These are phyloP conservation scores for Fundulus diaphanus DNA, from an alignment of 2,797 vertebrate species.

Conservation along the genomic window DNA sequence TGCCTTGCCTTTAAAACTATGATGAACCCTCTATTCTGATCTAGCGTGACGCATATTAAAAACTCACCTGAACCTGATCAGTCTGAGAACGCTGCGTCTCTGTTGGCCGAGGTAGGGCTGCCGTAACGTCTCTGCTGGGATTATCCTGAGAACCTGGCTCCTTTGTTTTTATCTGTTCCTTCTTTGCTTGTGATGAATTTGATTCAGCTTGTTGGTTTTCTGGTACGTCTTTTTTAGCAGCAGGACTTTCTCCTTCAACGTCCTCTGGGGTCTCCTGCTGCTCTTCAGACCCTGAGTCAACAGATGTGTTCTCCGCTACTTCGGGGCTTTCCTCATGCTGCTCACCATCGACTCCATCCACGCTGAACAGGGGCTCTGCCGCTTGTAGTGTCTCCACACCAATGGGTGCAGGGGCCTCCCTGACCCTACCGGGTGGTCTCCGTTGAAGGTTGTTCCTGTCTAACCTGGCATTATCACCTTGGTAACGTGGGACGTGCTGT, in stretches of 20 bases:
- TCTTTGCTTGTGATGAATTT: conserved; percentile 3
- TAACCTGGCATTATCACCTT: neutral
- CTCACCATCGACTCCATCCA: conserved; percentile 58
- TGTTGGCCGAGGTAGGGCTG: conserved; percentile 7
- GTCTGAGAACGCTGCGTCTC: neutral
- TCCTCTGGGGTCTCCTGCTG: conserved; percentile 18
- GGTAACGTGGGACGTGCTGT: conserved; percentile 7
- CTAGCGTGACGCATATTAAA: neutral
- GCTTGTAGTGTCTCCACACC: conserved; percentile 65
- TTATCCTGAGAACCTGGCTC: conserved; percentile 1
- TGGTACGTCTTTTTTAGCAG: neutral
- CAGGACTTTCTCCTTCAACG: neutral
- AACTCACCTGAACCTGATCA: conserved; percentile 40
- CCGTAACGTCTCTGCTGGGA: neutral
- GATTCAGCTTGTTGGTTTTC: conserved; percentile 11
- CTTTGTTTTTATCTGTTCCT: neutral
- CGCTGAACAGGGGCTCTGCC: conserved; percentile 14
- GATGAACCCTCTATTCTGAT: neutral
- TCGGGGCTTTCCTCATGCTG: conserved; percentile 3
- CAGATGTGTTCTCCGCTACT: conserved; percentile 17
- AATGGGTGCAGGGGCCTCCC: neutral
- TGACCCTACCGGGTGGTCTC: conserved; percentile 21
- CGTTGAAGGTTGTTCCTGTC: conserved; percentile 30
- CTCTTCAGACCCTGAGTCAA: conserved; percentile 35
- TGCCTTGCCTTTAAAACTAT: conserved; percentile 1